These are phyloP conservation scores for Centroberyx gerrardi DNA, from an alignment of 2,797 vertebrate species.

Conservation along the genomic window DNA sequence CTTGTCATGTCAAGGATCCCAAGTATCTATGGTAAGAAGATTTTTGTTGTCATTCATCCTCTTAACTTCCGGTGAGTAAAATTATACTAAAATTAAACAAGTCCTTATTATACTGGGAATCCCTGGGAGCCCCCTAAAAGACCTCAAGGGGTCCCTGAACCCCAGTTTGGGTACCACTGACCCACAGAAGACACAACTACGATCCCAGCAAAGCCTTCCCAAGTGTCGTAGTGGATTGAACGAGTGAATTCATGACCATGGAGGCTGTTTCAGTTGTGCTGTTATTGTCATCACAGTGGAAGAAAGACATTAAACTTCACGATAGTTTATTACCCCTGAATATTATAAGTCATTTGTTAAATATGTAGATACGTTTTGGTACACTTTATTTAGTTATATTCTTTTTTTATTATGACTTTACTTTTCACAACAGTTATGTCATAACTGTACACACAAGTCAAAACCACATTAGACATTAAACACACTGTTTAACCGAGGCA, in stretches of 20 bases:
- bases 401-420: background rate
- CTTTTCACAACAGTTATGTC: background rate
- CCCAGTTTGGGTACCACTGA: constrained; percentile 21
- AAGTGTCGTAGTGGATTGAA: background rate
- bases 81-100: background rate
- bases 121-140: constrained; percentile 9
- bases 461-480: background rate
- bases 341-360: background rate
- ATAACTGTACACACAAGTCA: background rate
- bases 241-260: background rate
- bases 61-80: constrained; percentile 30
- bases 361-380: background rate
- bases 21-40: too few species aligned
- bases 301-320: too few species aligned
- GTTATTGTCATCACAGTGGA: background rate
- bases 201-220: background rate
- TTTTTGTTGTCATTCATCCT: constrained; percentile 5
- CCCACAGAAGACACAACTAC: constrained; percentile 10
- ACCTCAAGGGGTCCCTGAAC: constrained; percentile 23
- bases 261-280: background rate
- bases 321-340: background rate
- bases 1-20: too few species aligned
- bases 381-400: background rate
- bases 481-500: background rate
- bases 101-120: background rate